Evolutionary conservation across 2,888 invertebrate species (phyloP).

Genomic region (Apocheima hispidaria): DNA sequence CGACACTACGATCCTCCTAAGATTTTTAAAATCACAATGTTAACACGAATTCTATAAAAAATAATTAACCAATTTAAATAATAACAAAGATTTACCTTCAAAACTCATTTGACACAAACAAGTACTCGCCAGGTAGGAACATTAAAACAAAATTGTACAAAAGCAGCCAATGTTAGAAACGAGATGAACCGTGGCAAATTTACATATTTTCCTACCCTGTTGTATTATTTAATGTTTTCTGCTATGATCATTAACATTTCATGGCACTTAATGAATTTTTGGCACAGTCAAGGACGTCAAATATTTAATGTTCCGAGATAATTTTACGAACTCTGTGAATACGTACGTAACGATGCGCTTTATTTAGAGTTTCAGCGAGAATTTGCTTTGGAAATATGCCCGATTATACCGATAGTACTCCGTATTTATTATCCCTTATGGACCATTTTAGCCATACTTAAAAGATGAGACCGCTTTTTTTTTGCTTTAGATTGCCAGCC

Average conservation of each 20-base stretch:
- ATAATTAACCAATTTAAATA: neutral
- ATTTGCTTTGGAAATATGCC: constrained; percentile 26
- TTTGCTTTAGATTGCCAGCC: neutral
- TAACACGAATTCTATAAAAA: too few species aligned
- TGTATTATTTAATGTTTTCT: constrained; percentile 36
- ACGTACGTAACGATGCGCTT: constrained; percentile 14
- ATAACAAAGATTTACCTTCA: constrained; percentile 2
- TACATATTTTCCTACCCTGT: constrained; percentile 36
- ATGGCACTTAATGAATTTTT: constrained; percentile 36
- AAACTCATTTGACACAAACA: constrained; percentile 9
- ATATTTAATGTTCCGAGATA: constrained; percentile 27
- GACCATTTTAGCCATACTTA: constrained; percentile 3
- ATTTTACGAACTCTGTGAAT: constrained; percentile 23
- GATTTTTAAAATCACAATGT: too few species aligned
- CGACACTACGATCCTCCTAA: too few species aligned
- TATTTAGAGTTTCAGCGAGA: constrained; percentile 20
- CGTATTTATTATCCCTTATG: constrained; percentile 19
- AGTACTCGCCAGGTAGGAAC: constrained; percentile 1
- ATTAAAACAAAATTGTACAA: constrained; percentile 22
- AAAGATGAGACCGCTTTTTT: neutral
- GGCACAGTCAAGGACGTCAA: constrained; percentile 30
- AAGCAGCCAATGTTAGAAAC: constrained; percentile 18
- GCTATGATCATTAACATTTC: constrained; percentile 35
- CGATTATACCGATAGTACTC: constrained; percentile 21
- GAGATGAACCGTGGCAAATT: constrained; percentile 32